These are phyloP conservation scores for Apamea anceps DNA, from an alignment of 2,888 invertebrate genomes.

Conservation along the genomic window DNA sequence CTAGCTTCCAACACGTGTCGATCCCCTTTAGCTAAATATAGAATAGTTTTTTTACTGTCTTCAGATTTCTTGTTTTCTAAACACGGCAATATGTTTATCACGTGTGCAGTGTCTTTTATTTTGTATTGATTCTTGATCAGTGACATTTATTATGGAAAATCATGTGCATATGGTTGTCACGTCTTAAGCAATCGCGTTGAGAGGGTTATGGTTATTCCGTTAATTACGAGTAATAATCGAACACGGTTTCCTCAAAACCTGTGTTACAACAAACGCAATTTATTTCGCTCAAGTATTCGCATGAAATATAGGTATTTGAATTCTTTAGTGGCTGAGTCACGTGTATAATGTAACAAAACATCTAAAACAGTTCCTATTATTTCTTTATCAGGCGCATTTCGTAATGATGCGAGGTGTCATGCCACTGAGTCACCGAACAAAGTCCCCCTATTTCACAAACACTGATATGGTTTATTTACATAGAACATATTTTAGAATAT, in stretches of 20 bases:
- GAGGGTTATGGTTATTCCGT: not conserved
- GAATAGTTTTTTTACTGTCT: conserved; percentile 43
- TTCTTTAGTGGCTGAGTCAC: conserved; percentile 28
- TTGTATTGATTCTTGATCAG: conserved; percentile 28
- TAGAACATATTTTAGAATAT: conserved; percentile 66
- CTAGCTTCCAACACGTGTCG: conserved; percentile 29
- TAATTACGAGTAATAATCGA: conserved; percentile 14
- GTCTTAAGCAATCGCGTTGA: not conserved
- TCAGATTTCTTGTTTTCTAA: conserved; percentile 37
- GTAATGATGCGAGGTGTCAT: conserved; percentile 60
- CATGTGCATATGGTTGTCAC: conserved; percentile 45
- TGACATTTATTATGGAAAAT: conserved; percentile 25
- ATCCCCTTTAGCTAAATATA: conserved; percentile 44
- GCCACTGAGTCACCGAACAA: conserved; percentile 71
- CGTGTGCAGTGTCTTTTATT: conserved; percentile 37
- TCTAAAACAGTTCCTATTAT: conserved; percentile 39
- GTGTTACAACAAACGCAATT: conserved; percentile 36
- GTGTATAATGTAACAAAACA: conserved; percentile 25
- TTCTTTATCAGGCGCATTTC: conserved; percentile 66
- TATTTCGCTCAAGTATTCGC: conserved; percentile 26
- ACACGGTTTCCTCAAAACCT: conserved; percentile 17
- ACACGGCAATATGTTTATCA: conserved; percentile 32
- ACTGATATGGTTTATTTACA: conserved; percentile 68
- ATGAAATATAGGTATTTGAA: conserved; percentile 42
- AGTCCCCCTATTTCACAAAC: conserved; percentile 69